Evolutionary conservation across 2,113 vertebrate genomes (phyloP).

Genomic region (Microcebus jonahi): DNA sequence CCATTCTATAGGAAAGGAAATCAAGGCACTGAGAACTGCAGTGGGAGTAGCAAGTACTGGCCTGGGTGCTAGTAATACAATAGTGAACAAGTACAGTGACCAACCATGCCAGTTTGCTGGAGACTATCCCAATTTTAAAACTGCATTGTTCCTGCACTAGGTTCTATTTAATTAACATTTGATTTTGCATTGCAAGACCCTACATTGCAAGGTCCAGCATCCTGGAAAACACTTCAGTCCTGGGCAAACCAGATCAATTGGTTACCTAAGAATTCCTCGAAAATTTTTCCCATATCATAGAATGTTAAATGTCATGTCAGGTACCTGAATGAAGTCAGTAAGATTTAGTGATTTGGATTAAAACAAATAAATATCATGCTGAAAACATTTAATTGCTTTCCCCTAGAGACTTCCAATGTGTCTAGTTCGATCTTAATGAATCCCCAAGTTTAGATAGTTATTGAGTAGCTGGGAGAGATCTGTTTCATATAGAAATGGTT

Average conservation of each 20-base stretch:
- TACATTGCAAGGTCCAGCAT: background rate
- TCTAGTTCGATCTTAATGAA: background rate
- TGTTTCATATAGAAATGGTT: background rate
- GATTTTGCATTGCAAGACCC: constrained; percentile 85
- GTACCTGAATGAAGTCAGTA: background rate
- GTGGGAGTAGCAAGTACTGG: too few relatives aligned
- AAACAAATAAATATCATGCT: background rate
- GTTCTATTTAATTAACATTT: constrained; percentile 87
- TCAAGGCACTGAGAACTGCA: background rate
- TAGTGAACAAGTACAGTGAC: background rate
- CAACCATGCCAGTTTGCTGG: background rate
- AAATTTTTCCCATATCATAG: background rate
- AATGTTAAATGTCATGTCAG: background rate
- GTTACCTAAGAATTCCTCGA: background rate
- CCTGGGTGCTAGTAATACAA: background rate
- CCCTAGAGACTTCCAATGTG: background rate
- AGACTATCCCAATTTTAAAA: background rate
- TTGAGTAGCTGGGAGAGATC: background rate
- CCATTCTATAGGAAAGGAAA: background rate
- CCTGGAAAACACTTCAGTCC: background rate
- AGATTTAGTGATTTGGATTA: background rate
- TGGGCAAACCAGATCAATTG: background rate
- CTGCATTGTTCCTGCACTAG: constrained; percentile 65
- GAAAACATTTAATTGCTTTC: background rate
- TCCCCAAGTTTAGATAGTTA: background rate